Evolutionary conservation across 35 echinoderm and acorn worm species (phyloP).

Genomic region (Lytechinus pictus): DNA sequence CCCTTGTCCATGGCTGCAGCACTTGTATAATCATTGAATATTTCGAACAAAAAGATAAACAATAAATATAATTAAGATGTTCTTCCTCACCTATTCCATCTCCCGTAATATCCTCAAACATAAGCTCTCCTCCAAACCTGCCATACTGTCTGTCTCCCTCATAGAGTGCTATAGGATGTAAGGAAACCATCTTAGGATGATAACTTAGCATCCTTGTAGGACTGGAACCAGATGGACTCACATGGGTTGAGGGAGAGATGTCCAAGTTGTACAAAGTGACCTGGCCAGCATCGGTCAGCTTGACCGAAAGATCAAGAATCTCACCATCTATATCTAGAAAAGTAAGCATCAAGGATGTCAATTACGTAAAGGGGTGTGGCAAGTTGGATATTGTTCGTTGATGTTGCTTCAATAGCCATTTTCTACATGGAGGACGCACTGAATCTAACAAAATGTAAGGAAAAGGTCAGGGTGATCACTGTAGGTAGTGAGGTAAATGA

Average conservation of each 20-base stretch:
- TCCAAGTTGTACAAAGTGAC: conserved; percentile 28
- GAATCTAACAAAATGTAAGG: too few species aligned
- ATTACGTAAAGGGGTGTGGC: too few species aligned
- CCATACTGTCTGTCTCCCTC: conserved; percentile 63
- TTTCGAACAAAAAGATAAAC: background rate
- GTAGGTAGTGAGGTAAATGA: too few species aligned
- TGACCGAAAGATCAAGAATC: background rate
- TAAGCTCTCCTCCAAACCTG: conserved; percentile 54
- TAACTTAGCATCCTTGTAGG: background rate
- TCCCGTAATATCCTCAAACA: conserved; percentile 58
- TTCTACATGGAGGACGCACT: too few species aligned
- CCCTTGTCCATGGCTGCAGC: too few species aligned
- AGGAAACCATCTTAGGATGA: background rate
- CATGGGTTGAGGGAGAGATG: background rate
- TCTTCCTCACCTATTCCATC: conserved; percentile 58
- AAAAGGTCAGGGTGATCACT: too few species aligned
- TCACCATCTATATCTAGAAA: conserved; percentile 5
- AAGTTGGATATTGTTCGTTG: too few species aligned
- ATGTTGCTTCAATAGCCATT: too few species aligned
- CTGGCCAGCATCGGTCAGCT: conserved; percentile 47
- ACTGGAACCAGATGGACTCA: background rate
- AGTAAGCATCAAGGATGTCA: background rate
- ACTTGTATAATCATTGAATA: too few species aligned
- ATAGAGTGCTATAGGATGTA: conserved; percentile 40
- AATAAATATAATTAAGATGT: background rate